phyloP scores from a whole-genome alignment of 2,113 vertebrate genomes.

The Salminus brasiliensis region DNA sequence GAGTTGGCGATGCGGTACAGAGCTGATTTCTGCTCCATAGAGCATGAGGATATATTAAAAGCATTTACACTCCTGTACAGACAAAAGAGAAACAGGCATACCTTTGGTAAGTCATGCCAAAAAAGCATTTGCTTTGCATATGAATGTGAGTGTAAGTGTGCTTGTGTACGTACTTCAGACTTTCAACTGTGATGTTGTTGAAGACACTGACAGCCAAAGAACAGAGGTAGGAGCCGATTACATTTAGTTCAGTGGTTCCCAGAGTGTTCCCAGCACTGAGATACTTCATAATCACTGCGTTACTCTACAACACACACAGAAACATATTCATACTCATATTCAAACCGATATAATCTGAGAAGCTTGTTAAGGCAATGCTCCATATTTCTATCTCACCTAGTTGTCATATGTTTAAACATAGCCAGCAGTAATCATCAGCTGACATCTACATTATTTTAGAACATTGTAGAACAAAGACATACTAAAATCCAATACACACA shows the following conservation, averaged over 20 bases:
- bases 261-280: too few relatives aligned
- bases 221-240: conserved; percentile 71
- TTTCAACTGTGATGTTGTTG: conserved; percentile 31
- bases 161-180: conserved; percentile 68
- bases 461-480: too few relatives aligned
- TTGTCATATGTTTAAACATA: too few relatives aligned
- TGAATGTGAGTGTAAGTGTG: too few relatives aligned
- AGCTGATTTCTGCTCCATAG: conserved; percentile 54
- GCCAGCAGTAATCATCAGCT: too few relatives aligned
- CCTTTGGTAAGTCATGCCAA: background rate
- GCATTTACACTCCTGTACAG: conserved; percentile 57
- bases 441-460: too few relatives aligned
- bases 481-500: too few relatives aligned
- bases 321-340: too few relatives aligned
- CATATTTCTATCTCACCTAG: background rate
- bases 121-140: background rate
- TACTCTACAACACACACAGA: conserved; percentile 63
- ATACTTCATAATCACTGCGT: conserved; percentile 71
- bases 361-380: background rate
- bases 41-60: conserved; percentile 65
- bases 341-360: background rate
- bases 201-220: conserved; percentile 61
- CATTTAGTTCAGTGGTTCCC: too few relatives aligned
- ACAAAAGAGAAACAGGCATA: background rate
- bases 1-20: conserved; percentile 67